phyloP scores from a whole-genome alignment of 2,888 invertebrate species.

The Urechis unicinctus region DNA sequence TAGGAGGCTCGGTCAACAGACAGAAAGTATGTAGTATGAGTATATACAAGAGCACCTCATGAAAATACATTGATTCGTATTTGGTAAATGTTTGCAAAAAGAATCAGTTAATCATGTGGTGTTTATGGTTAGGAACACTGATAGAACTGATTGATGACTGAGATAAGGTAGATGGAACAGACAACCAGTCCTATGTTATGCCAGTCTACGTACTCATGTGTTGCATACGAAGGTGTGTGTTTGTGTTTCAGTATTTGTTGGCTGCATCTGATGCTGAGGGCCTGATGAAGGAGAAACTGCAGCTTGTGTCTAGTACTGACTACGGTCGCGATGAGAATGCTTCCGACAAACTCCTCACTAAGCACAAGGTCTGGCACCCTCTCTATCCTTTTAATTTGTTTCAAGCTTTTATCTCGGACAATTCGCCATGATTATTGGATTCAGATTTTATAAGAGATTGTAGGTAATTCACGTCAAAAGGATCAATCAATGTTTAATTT shows the following conservation, averaged over 20 bases:
- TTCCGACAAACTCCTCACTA: constrained; percentile 85
- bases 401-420: background rate
- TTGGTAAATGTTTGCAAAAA: background rate
- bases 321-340: constrained; percentile 88
- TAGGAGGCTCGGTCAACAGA: constrained; percentile 79
- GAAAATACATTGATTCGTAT: background rate
- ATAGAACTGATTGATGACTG: too few relatives aligned
- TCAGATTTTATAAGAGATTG: too few relatives aligned
- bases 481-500: too few relatives aligned
- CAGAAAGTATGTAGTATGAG: constrained; percentile 75
- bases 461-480: too few relatives aligned
- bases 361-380: constrained; percentile 69
- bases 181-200: too few relatives aligned
- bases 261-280: constrained; percentile 96
- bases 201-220: too few relatives aligned
- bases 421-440: background rate
- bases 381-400: background rate
- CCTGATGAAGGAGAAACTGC: constrained; percentile 92
- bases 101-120: too few relatives aligned
- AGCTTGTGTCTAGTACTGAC: constrained; percentile 80
- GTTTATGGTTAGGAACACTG: too few relatives aligned
- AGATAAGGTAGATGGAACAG: too few relatives aligned
- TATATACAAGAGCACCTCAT: background rate
- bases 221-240: too few relatives aligned
- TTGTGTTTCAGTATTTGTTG: constrained; percentile 48